Percentiles rank a stretch among this genome's conserved stretches.
Evolutionary conservation across 2,113 vertebrate genomes (phyloP).

Genomic region (Stegostoma tigrinum): DNA sequence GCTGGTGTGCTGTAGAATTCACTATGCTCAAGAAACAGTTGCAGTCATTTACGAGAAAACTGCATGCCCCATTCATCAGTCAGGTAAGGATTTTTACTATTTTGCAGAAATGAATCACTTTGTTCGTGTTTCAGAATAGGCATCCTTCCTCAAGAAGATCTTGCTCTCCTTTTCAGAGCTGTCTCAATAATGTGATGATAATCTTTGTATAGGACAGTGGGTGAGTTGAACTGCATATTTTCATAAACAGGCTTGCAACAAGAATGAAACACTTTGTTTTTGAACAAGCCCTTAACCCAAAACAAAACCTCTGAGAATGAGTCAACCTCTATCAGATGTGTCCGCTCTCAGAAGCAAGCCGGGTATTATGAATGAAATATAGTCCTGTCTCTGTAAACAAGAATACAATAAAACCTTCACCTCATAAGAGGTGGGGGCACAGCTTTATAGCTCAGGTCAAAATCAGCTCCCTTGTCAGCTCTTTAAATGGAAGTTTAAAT

Average conservation of each 20-base stretch:
- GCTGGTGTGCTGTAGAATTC: neutral
- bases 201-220: neutral
- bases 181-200: neutral
- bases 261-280: neutral
- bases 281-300: neutral
- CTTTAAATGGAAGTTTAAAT: neutral
- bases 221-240: neutral
- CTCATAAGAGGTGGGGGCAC: neutral
- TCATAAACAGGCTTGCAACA: neutral
- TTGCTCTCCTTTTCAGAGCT: neutral
- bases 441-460: neutral
- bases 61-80: neutral
- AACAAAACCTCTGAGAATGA: neutral
- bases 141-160: neutral
- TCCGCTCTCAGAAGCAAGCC: neutral
- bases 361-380: neutral
- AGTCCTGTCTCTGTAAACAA: neutral
- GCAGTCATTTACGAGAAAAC: neutral
- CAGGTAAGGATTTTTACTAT: neutral
- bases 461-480: neutral
- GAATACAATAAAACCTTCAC: neutral
- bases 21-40: neutral
- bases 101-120: neutral
- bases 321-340: neutral
- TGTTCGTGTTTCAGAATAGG: neutral